phyloP scores from a whole-genome alignment of 2,888 invertebrate genomes.

The Abrostola tripartita region DNA sequence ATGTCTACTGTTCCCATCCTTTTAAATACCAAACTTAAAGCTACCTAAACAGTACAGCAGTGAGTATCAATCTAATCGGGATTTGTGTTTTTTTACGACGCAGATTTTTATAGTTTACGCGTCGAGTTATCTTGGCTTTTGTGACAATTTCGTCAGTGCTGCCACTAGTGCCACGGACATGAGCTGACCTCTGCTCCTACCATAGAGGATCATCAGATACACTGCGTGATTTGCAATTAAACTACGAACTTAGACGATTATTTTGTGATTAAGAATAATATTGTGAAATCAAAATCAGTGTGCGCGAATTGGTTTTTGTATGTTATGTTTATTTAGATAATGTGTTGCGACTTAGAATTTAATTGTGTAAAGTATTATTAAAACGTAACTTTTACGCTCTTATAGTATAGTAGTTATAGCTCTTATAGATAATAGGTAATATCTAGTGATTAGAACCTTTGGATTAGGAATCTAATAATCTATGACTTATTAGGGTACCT shows the following conservation, averaged over 20 bases:
- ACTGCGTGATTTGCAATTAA: constrained; percentile 43
- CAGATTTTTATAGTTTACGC: constrained; percentile 62
- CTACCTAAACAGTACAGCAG: constrained; percentile 7
- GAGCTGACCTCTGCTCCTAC: constrained; percentile 57
- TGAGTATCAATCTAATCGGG: constrained; percentile 57
- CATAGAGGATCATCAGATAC: constrained; percentile 50
- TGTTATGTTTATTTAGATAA: background rate
- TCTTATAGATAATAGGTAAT: too few relatives aligned
- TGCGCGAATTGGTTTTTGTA: background rate
- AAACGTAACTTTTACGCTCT: too few relatives aligned
- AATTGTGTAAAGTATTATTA: too few relatives aligned
- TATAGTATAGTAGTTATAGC: too few relatives aligned
- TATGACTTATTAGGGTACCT: too few relatives aligned
- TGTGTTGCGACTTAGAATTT: background rate
- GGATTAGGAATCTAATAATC: too few relatives aligned
- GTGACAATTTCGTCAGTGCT: constrained; percentile 63
- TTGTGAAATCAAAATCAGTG: constrained; percentile 12
- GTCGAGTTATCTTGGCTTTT: constrained; percentile 63
- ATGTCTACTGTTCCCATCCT: too few relatives aligned
- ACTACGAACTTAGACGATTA: constrained; percentile 15
- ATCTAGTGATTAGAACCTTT: too few relatives aligned
- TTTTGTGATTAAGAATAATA: constrained; percentile 1
- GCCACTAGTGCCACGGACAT: constrained; percentile 65
- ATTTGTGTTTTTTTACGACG: constrained; percentile 61
- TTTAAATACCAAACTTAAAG: background rate